phyloP scores from a whole-genome alignment of 1,140 invertebrate genomes.

The Drosophila simulans region DNA sequence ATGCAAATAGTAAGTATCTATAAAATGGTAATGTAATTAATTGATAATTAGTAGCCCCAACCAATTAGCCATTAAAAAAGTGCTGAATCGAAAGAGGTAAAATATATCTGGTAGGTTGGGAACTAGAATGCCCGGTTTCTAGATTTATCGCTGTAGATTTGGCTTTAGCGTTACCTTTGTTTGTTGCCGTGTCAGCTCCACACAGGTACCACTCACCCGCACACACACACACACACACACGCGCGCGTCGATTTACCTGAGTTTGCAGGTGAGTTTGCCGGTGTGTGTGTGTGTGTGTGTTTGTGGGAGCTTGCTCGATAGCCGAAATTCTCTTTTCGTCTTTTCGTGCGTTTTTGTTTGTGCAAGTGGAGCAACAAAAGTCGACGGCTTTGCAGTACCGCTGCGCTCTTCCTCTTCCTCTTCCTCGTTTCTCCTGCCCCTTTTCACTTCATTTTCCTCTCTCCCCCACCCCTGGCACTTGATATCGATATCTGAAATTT shows the following conservation, averaged over 20 bases:
- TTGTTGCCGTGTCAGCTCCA: slow-evolving; percentile 32
- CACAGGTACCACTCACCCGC: slow-evolving; percentile 18
- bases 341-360: slow-evolving; percentile 47
- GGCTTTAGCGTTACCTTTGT: slow-evolving; percentile 17
- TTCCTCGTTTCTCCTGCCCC: background rate
- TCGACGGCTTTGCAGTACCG: slow-evolving; percentile 14
- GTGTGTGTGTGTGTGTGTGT: slow-evolving; percentile 8
- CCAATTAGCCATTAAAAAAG: background rate
- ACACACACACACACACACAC: slow-evolving; percentile 12
- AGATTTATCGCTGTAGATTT: slow-evolving; percentile 29
- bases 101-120: background rate
- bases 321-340: slow-evolving; percentile 43
- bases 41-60: too few species aligned
- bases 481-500: slow-evolving; percentile 16
- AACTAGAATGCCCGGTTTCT: slow-evolving; percentile 25
- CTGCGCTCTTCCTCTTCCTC: background rate
- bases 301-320: slow-evolving; percentile 27
- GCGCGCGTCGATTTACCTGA: slow-evolving; percentile 23
- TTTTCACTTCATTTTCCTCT: background rate
- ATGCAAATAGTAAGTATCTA: too few species aligned
- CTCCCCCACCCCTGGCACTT: background rate
- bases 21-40: too few species aligned
- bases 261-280: slow-evolving; percentile 15
- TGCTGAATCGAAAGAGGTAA: background rate
- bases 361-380: slow-evolving; percentile 50